Conservation (phyloP, 2,888 invertebrate genomes). For the Drosophila phalerata region DNA sequence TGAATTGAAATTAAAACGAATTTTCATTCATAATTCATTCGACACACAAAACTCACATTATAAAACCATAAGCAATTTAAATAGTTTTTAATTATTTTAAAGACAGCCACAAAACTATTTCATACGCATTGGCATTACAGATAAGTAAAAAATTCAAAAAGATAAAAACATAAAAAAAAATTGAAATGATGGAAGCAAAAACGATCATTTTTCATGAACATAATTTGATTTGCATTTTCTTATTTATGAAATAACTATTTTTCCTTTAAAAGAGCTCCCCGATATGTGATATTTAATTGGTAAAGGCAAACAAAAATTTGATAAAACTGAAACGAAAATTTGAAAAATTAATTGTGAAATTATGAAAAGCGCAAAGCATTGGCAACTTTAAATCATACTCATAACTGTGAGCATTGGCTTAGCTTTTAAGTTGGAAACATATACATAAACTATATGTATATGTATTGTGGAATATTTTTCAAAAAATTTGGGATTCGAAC, state of each 20-base stretch:
- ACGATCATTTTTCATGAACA: slow-evolving; percentile 70
- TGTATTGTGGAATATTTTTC: slow-evolving; percentile 59
- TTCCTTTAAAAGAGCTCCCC: slow-evolving; percentile 82
- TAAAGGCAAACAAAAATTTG: slow-evolving; percentile 48
- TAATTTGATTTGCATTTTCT: slow-evolving; percentile 66
- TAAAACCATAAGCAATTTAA: slow-evolving; percentile 36
- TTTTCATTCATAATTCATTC: slow-evolving; percentile 36
- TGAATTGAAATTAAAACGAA: slow-evolving; percentile 23
- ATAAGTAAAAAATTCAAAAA: slow-evolving; percentile 35
- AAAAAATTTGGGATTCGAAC: slow-evolving; percentile 56
- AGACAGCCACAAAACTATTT: slow-evolving; percentile 74
- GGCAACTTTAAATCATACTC: slow-evolving; percentile 52
- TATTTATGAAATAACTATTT: slow-evolving; percentile 59
- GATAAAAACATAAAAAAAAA: slow-evolving; percentile 8
- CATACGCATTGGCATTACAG: slow-evolving; percentile 61
- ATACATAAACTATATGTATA: slow-evolving; percentile 33
- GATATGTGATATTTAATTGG: slow-evolving; percentile 83
- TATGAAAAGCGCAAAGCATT: slow-evolving; percentile 38
- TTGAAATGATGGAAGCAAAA: slow-evolving; percentile 14
- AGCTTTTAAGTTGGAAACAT: slow-evolving; percentile 67
- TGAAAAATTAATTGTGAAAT: slow-evolving; percentile 42
- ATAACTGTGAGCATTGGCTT: slow-evolving; percentile 81
- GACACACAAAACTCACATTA: slow-evolving; percentile 13
- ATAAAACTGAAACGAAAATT: slow-evolving; percentile 33
- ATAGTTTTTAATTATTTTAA: slow-evolving; percentile 45